A percentile compares a stretch with the other conserved stretches of the same genome.
Evolutionary conservation across 2,113 vertebrate species (phyloP).

Genomic region (Aphyosemion australe): DNA sequence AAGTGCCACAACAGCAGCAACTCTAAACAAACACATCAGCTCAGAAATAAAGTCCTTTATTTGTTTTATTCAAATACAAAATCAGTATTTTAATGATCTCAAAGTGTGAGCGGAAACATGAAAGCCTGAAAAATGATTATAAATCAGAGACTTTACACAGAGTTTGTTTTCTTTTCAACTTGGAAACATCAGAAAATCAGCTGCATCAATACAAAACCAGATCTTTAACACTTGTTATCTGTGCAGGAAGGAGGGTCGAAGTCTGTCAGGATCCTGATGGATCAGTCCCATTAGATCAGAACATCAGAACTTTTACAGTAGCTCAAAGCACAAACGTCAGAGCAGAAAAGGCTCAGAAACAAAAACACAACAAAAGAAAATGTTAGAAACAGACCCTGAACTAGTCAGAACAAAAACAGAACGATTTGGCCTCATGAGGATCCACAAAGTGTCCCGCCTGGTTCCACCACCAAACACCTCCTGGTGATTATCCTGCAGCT

Average conservation of each 20-base stretch:
- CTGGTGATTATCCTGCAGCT: constrained; percentile 28
- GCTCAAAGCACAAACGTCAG: constrained; percentile 23
- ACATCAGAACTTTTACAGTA: constrained; percentile 20
- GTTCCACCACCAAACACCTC: background rate
- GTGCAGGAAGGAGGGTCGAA: background rate
- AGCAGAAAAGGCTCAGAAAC: constrained; percentile 4
- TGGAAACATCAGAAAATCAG: background rate
- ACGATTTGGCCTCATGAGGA: constrained; percentile 26
- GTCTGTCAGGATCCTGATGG: constrained; percentile 1
- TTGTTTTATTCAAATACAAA: constrained; percentile 12
- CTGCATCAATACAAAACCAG: background rate
- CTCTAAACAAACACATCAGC: background rate
- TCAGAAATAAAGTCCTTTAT: background rate
- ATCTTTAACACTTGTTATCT: background rate
- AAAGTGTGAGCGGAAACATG: background rate
- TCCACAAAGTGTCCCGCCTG: background rate
- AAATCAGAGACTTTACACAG: background rate
- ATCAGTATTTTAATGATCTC: too few relatives aligned
- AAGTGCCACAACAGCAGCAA: background rate
- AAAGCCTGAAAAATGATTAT: constrained; percentile 4
- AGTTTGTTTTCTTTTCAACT: constrained; percentile 1
- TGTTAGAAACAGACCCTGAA: background rate
- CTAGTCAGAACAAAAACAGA: constrained; percentile 4
- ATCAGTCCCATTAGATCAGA: background rate
- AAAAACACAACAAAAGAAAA: constrained; percentile 1